Percentiles rank a stretch among this genome's conserved stretches.
Conservation (phyloP, 2,113 vertebrate species). For the Nycticebus coucang region DNA sequence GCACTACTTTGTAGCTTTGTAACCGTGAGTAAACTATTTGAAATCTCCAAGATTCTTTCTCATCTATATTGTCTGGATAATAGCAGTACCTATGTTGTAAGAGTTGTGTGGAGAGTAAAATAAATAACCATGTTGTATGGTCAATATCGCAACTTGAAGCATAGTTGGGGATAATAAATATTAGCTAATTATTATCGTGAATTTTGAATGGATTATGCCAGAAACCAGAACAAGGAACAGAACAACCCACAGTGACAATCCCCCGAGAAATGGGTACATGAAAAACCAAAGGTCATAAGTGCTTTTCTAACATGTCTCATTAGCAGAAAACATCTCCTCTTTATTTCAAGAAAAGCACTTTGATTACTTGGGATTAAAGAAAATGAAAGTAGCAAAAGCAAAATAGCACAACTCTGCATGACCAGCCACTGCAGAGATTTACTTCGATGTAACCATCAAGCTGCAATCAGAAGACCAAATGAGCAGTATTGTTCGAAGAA, state of each 20-base stretch:
- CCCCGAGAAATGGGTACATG: not conserved
- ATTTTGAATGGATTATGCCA: not conserved
- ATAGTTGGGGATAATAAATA: not conserved
- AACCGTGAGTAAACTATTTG: not conserved
- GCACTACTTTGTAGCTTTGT: not conserved
- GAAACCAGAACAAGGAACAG: slow-evolving; percentile 10
- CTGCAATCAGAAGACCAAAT: slow-evolving; percentile 30
- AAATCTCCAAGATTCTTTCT: not conserved
- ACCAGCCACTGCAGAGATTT: not conserved
- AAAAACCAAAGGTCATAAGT: slow-evolving; percentile 37
- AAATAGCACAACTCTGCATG: not conserved
- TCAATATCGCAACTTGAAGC: not conserved
- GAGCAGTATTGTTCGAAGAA: slow-evolving; percentile 23
- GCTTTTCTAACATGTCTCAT: slow-evolving; percentile 16
- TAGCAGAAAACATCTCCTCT: slow-evolving; percentile 42
- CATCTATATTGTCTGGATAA: not conserved
- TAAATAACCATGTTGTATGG: slow-evolving; percentile 10
- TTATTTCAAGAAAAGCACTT: slow-evolving; percentile 50
- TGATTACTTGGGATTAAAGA: not conserved
- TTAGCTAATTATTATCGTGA: not conserved
- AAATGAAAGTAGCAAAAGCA: not conserved
- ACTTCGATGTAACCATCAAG: not conserved
- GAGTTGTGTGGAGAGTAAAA: not conserved
- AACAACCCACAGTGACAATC: not conserved
- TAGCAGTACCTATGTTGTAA: not conserved